phyloP scores from a whole-genome alignment of 2,797 vertebrate genomes.

The Sciaenops ocellatus region DNA sequence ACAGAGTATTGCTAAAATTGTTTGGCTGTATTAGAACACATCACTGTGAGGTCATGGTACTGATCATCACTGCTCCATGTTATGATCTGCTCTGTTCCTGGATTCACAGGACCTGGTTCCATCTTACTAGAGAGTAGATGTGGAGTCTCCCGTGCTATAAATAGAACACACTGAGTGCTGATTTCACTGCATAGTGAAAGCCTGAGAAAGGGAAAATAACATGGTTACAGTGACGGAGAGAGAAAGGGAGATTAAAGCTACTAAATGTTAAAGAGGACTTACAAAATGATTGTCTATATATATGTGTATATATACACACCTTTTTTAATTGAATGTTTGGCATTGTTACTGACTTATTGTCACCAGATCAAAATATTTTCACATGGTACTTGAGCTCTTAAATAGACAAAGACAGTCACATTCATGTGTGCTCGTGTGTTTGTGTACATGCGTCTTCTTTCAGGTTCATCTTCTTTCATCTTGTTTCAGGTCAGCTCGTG shows the following conservation, averaged over 20 bases:
- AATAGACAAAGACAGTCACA: not conserved
- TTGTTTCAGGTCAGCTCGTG: conserved; percentile 95
- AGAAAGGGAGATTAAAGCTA: not conserved
- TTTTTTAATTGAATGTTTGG: conserved; percentile 4
- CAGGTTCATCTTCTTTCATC: conserved; percentile 30
- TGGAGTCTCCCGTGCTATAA: conserved; percentile 59
- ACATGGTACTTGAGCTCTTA: not conserved
- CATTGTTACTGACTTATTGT: not conserved
- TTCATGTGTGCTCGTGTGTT: not conserved
- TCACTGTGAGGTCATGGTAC: not conserved
- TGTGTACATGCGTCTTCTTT: conserved; percentile 3
- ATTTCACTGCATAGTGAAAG: conserved; percentile 46
- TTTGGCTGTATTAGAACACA: not conserved
- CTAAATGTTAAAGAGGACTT: not conserved
- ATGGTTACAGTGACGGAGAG: conserved; percentile 38
- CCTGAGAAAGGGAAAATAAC: conserved; percentile 53
- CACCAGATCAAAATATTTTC: conserved; percentile 1
- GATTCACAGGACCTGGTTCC: conserved; percentile 41
- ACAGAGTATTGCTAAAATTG: not conserved
- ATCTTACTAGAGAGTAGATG: conserved; percentile 39
- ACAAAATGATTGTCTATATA: not conserved
- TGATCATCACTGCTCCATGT: conserved; percentile 4
- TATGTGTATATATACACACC: no score
- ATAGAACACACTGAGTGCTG: conserved; percentile 43
- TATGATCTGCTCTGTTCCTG: not conserved